Base-by-base conservation (phyloP, 2,797 vertebrate genomes). In the Clamator glandarius region DNA sequence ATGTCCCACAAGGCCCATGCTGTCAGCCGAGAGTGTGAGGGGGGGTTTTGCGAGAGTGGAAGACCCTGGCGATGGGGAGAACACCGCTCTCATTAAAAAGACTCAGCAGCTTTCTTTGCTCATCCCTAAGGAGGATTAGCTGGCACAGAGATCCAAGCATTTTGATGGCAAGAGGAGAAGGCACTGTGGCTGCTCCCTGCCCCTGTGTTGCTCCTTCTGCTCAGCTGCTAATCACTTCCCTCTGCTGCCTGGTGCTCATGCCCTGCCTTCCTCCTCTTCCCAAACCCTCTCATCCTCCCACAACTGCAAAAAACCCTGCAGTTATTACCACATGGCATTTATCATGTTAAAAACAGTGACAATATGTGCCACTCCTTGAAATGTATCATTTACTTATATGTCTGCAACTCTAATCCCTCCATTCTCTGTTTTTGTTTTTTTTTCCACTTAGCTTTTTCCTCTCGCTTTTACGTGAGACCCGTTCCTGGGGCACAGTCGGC, bases 161-260 rank as follows among this genome's bases (percentile, higher is more conserved):
- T 75, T 29, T 46, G 42, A 4, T 58, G 35, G 39, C 1, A 5
- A 41, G 57, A 70, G 35, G 50, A 64, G 39, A 55, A 44, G 44
- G 0, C 18, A 13, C 10, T 5, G 31, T 11, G 10, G 29, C 39
- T 55, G 33, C 39, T 84, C 35, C 35, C 26, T 39, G 39, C 39
- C 39, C 39, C 39, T 39, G 9, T 39, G 39, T 39, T 39, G 39
- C 39, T 39, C 39, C 39, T 16, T 73, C 55, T 0, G 0, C 36
- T 74, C 0, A 0, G 55, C 26, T 51, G 26, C 46, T 77, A 4
- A 0, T 36, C 29, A 28, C 46, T 87, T 73, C n/a, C 48, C 9
- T 63, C 62, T 1, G 5, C 58, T 63, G 21, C 5, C 24, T 59
- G 2, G 14, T 63, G 44, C 64, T 76, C 19, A 2, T 61, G 46